A percentile compares a stretch with the other conserved stretches of the same genome.
These are phyloP conservation scores for Eristalis intricaria DNA, from an alignment of 2,888 invertebrate genomes.

Conservation along the genomic window DNA sequence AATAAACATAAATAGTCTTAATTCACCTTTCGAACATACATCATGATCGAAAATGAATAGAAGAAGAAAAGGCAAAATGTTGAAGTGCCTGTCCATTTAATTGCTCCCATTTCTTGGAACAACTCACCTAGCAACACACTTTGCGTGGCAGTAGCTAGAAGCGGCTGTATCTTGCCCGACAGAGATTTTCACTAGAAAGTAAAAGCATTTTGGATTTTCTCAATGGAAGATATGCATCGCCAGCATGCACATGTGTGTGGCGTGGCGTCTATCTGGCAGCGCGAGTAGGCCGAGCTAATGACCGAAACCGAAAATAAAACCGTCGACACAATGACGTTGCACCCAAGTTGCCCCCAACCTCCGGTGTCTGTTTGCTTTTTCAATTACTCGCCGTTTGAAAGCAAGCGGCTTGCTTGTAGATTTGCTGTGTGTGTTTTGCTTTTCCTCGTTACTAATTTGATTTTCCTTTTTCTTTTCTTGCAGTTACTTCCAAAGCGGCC, in stretches of 20 bases:
- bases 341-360: neutral
- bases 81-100: constrained; percentile 23
- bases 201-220: constrained; percentile 35
- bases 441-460: neutral
- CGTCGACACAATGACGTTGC: constrained; percentile 22
- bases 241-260: neutral
- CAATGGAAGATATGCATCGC: constrained; percentile 10
- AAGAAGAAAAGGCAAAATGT: neutral
- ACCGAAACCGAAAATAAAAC: constrained; percentile 26
- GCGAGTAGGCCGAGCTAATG: constrained; percentile 15
- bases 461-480: constrained; percentile 26
- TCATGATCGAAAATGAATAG: neutral
- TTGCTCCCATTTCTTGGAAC: constrained; percentile 36
- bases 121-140: neutral
- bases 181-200: constrained; percentile 43
- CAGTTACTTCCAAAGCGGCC: constrained; percentile 28
- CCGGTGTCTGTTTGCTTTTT: neutral
- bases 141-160: constrained; percentile 1
- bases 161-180: neutral
- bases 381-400: constrained; percentile 14
- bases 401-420: constrained; percentile 73
- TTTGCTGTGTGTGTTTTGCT: neutral
- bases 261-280: neutral
- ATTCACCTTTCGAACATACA: constrained; percentile 10
- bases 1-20: neutral